These are phyloP conservation scores for Andrena chrysosceles DNA, from an alignment of 2,888 invertebrate species.

Conservation along the genomic window DNA sequence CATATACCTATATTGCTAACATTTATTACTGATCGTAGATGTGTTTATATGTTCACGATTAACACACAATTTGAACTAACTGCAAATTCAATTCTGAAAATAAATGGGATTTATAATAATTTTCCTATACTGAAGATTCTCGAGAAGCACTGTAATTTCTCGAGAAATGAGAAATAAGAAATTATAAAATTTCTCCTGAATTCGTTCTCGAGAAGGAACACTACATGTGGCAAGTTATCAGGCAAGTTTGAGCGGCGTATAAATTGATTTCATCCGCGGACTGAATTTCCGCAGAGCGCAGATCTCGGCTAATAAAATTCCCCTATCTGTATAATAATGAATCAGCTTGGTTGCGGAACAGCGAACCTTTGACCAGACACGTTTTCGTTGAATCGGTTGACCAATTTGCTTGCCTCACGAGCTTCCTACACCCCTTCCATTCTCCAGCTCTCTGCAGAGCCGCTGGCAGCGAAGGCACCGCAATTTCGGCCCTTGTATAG, in stretches of 20 bases:
- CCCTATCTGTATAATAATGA: slow-evolving; percentile 23
- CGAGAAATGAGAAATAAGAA: too few species aligned
- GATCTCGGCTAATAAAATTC: slow-evolving; percentile 19
- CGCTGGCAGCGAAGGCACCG: background rate
- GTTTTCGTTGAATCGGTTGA: background rate
- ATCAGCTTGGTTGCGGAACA: slow-evolving; percentile 7
- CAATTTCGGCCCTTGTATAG: background rate
- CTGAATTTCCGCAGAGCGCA: background rate
- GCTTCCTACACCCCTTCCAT: background rate
- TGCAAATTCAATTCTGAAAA: too few species aligned
- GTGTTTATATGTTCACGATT: too few species aligned
- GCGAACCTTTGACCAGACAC: slow-evolving; percentile 37
- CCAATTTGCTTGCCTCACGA: background rate
- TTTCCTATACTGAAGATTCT: too few species aligned
- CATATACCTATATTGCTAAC: too few species aligned
- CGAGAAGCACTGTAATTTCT: too few species aligned
- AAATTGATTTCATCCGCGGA: background rate
- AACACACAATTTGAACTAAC: too few species aligned
- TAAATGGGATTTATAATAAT: too few species aligned
- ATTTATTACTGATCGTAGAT: too few species aligned
- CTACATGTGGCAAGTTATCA: background rate
- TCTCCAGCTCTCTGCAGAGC: background rate
- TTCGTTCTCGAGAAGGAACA: too few species aligned
- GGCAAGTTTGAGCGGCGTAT: background rate
- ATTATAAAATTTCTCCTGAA: too few species aligned